Evolutionary conservation across 2,888 invertebrate species (phyloP), one percentile per base, ranked within the genome.

Genomic region (Desoria tigrina): DNA sequence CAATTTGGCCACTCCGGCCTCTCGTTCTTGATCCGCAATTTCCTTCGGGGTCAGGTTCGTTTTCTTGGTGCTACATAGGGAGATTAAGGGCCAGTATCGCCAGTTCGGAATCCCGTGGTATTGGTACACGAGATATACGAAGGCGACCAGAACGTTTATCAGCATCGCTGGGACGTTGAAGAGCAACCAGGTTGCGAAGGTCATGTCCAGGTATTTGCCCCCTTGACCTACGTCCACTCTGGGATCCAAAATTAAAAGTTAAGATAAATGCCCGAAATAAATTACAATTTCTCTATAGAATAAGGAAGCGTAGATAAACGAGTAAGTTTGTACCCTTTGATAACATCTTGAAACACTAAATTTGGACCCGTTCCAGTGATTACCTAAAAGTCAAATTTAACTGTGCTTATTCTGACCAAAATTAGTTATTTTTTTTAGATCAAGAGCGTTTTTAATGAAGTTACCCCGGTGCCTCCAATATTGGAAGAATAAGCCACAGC

Each of bases 161-260:
- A 94, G 77, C 89, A 92, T 91, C 1, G 88, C 86, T 1, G 93
- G 94, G 18, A 90, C 87, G 76, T 90, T 89, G 80, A 91, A 90
- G 74, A 89, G 85, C 88, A 94, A 90, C 87, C 93, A 94, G 75
- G 87, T 87, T 74, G 90, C 88, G 81, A 92, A 92, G 78, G 89
- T 90, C 68, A 90, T 62, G 28, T 62, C 65, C 1, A 61, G 32
- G 18, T 62, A 62, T 45, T 71, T 71, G 0, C 68, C 68, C 18
- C 28, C 28, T 57, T 71, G 71, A 11, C 61, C 42, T 0, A 71
- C 64, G 42, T 71, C 66, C n/a, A 58, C 62, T 0, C 62, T 62
- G n/a, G n/a, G n/a, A 54, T 18, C n/a, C n/a, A n/a, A n/a, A n/a
- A n/a, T n/a, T n/a, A n/a, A n/a, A 16, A 56, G 9, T 23, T 14